Conservation (phyloP, 2,113 vertebrate species). For the Passerina amoena region DNA sequence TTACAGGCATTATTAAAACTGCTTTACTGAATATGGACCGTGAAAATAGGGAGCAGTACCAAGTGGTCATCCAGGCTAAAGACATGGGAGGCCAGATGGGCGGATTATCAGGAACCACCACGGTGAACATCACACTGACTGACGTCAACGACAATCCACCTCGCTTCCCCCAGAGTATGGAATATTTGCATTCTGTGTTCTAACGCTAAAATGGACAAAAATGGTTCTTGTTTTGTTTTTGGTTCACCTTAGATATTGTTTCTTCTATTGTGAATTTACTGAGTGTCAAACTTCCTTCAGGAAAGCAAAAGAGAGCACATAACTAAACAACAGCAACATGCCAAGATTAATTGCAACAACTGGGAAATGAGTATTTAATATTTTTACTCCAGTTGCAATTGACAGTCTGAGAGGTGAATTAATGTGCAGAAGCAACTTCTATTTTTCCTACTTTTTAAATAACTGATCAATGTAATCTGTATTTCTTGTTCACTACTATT, state of each 20-base stretch:
- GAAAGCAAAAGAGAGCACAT: background rate
- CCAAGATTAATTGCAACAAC: background rate
- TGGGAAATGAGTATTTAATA: background rate
- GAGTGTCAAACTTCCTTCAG: background rate
- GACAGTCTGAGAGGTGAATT: background rate
- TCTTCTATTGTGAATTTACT: background rate
- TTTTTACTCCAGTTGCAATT: background rate
- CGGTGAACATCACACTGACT: conserved; percentile 89
- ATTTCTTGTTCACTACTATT: background rate
- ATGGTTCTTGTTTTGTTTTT: background rate
- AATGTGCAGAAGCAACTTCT: background rate
- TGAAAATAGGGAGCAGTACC: conserved; percentile 90
- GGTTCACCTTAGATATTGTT: background rate
- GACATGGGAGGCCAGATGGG: conserved; percentile 99
- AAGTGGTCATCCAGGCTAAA: conserved; percentile 96
- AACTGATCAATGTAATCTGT: background rate
- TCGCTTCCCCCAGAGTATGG: conserved; percentile 91
- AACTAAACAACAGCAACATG: background rate
- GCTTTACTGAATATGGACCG: conserved; percentile 94
- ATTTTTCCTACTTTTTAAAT: background rate
- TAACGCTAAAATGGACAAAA: background rate
- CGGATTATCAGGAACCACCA: conserved; percentile 91
- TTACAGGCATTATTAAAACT: conserved; percentile 91
- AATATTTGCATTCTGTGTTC: conserved; percentile 1
- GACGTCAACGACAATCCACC: conserved; percentile 96